These are phyloP conservation scores for Lepus americanus DNA, from an alignment of 2,113 vertebrate genomes.

Conservation along the genomic window DNA sequence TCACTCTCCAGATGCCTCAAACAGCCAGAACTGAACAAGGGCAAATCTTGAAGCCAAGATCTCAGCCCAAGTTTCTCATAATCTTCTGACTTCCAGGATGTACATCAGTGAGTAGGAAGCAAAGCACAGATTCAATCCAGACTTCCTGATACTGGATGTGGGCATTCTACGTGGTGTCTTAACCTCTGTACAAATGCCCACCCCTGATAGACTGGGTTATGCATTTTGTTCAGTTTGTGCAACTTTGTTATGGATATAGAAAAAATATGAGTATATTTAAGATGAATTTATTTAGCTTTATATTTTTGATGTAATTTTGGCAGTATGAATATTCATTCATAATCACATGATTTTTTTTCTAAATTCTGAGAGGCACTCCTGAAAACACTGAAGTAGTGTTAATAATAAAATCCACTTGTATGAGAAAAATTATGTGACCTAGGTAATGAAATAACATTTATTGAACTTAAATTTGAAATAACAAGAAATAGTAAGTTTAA, in stretches of 20 bases:
- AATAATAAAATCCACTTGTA: background rate
- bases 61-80: too few relatives aligned
- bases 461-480: slow-evolving; percentile 23
- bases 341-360: slow-evolving; percentile 6
- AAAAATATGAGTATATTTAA: background rate
- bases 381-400: background rate
- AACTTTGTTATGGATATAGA: background rate
- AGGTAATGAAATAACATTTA: background rate
- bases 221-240: background rate
- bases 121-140: too few relatives aligned
- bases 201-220: background rate
- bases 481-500: background rate
- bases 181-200: too few relatives aligned
- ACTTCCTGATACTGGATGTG: too few relatives aligned
- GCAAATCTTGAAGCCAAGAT: too few relatives aligned
- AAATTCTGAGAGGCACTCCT: background rate
- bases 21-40: too few relatives aligned
- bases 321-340: slow-evolving; percentile 14
- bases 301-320: slow-evolving; percentile 24
- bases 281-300: background rate
- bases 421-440: background rate
- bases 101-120: too few relatives aligned
- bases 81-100: too few relatives aligned
- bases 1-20: too few relatives aligned
- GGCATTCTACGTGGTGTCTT: too few relatives aligned